Evolutionary conservation across 2,888 invertebrate genomes (phyloP), one percentile per base, ranked within the genome.

Genomic region (Acrocyrtus sp.): DNA sequence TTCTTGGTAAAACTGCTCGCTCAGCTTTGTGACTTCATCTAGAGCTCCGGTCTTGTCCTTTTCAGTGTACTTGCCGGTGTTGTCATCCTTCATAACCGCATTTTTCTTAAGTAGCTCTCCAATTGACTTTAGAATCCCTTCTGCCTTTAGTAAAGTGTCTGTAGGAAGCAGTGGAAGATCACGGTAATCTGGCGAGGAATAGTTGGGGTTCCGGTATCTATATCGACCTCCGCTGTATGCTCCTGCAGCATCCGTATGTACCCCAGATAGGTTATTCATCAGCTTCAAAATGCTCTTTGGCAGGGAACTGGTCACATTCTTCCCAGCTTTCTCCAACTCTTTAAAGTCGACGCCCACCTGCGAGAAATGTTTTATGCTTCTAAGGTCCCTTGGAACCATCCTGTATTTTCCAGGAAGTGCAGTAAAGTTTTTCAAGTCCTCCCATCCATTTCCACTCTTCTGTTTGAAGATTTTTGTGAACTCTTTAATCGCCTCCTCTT

Each of bases 371-470:
- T 73, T 78, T 17, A 80, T 69, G 72, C 81, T 70, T 50, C 82
- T 82, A 45, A 82, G 82, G 48, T 85, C 84, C 47, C 82, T 78
- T 63, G 84, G 81, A 6, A 87, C 83, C 27, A 87, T 77, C 10
- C 85, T 83, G 80, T 87, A 87, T 77, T 86, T 87, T 76, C 85
- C 85, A 3, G 84, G 83, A 62, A 80, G 53, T 4, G 79, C 80
- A 15, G 66, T 69, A 72, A 83, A 83, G 83, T 78, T 63, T 27
- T 43, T 21, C 5, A 84, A 72, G 74, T 84, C 82, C 47, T 83
- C 82, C 86, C 86, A 87, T 22, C 81, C 82, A 76, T 87, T 86
- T 65, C 86, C 87, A 45, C 86, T 84, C 82, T 87, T 87, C 10
- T 85, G 82, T 77, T 83, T 84, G 82, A 86, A 87, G 53, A 87